These are phyloP conservation scores for Caiman crocodilus DNA, from an alignment of 2,797 vertebrate species.

Conservation along the genomic window DNA sequence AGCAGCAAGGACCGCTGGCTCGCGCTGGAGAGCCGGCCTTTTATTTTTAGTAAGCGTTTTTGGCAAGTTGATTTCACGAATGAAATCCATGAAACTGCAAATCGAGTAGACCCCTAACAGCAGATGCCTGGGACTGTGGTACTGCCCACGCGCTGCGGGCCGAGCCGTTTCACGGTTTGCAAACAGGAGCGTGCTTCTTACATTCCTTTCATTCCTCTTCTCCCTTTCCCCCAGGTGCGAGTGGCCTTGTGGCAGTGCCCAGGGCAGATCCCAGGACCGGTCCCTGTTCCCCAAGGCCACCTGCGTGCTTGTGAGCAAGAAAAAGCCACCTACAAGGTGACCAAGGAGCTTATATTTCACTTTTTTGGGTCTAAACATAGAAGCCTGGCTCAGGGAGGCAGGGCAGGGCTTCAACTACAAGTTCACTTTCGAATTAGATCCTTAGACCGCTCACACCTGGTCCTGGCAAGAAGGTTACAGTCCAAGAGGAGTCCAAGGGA, in stretches of 20 bases:
- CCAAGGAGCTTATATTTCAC: background rate
- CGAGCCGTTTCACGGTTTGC: fast-evolving
- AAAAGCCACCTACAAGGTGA: conserved; percentile 41
- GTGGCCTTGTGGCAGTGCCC: no score
- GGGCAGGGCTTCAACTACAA: no score
- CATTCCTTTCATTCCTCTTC: background rate
- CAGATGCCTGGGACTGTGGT: background rate
- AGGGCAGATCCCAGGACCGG: background rate
- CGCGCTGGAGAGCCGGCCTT: no score
- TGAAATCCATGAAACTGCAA: background rate
- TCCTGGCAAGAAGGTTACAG: no score
- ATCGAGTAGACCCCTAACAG: fast-evolving
- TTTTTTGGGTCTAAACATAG: no score
- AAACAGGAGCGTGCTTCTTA: background rate
- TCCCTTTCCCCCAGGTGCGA: background rate
- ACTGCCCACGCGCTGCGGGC: background rate
- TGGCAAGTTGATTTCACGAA: no score
- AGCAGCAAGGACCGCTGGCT: no score
- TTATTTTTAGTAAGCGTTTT: no score
- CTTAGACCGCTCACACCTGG: no score
- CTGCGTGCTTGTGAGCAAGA: background rate
- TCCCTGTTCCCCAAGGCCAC: conserved; percentile 19
- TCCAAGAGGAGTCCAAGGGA: no score
- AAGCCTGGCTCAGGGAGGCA: no score
- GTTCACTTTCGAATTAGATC: no score